Evolutionary conservation across 2,797 vertebrate genomes (phyloP), one percentile per base, ranked within the genome.

Genomic region (Oryzias sinensis): DNA sequence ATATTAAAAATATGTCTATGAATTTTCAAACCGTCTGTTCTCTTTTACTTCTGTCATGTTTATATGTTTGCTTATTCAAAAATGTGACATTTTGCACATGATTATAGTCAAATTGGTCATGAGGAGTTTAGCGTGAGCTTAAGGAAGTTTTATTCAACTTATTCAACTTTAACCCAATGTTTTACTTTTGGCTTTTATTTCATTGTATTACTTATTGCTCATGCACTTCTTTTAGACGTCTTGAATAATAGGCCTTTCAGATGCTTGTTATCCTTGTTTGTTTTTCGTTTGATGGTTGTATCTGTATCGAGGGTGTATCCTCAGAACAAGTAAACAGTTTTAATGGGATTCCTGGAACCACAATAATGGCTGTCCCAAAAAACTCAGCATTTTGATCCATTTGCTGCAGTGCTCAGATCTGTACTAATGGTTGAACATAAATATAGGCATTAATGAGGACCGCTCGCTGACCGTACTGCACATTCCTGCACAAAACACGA

Each of bases 271-370:
- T 62, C 9, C 43, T 1, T 46, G 14, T 64, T 25, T 27, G 7
- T 50, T 49, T 51, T 44, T 62, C 59, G 63, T 59, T 11, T 49
- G 46, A 0, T 15, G 55, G 44, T 59, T 43, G 49, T 59, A 16
- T 68, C 43, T 63, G 33, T 50, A 55, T 41, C 27, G 55, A 54
- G 62, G 54, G 47, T 59, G 53, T 66, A 65, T 73, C 74, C 81
- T 54, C 58, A 61, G 64, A 76, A 70, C 45, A 54, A 76, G 62
- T 79, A 82, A 83, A 79, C 61, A 69, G 51, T 56, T 86, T 81
- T 84, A 80, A 84, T 69, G 52, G 59, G 37, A 68, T 83, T 83
- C 72, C 72, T 65, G 72, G 68, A 82, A 77, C 33, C 55, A 14
- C 57, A 55, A 59, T 47, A 45, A 59, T 50, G 18, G 29, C 59